Percentiles rank a stretch among this genome's conserved stretches.
These are phyloP conservation scores for Catamblyrhynchus diadema DNA, from an alignment of 2,797 vertebrate species.

Conservation along the genomic window DNA sequence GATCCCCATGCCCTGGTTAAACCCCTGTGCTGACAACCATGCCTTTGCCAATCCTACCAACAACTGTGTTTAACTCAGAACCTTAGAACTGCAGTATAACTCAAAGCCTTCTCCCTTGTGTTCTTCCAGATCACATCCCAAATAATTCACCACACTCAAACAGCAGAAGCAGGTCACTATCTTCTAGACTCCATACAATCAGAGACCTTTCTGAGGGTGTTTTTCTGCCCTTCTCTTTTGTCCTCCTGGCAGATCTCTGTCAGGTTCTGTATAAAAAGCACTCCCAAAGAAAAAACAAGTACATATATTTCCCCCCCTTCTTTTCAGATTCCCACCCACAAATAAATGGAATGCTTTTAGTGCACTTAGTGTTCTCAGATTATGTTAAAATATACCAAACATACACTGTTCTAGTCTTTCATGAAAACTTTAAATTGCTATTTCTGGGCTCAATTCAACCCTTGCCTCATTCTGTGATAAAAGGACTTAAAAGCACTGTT, in stretches of 20 bases:
- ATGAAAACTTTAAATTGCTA: conserved; percentile 69
- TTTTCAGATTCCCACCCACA: conserved; percentile 22
- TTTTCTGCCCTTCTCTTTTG: not conserved
- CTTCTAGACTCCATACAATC: not conserved
- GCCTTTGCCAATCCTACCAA: not conserved
- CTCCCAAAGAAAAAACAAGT: conserved; percentile 37
- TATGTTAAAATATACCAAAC: conserved; percentile 75
- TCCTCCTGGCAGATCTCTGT: not conserved
- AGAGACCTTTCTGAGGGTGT: not conserved
- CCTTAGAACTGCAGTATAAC: not conserved
- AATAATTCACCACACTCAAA: not conserved
- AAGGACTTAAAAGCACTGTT: conserved; percentile 64
- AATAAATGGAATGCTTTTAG: conserved; percentile 59
- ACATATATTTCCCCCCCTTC: not conserved
- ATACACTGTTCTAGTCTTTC: conserved; percentile 50
- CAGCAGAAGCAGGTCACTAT: not conserved
- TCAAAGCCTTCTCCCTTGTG: not conserved
- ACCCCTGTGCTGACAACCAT: not conserved
- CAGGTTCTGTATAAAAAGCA: not conserved
- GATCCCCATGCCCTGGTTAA: not conserved
- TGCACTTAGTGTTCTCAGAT: conserved; percentile 56
- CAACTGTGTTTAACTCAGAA: not conserved
- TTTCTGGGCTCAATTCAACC: conserved; percentile 67
- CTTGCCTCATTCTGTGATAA: conserved; percentile 68
- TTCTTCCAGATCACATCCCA: not conserved